phyloP scores from a whole-genome alignment of 2,797 vertebrate genomes.

The Hypotaenidia philippensis region DNA sequence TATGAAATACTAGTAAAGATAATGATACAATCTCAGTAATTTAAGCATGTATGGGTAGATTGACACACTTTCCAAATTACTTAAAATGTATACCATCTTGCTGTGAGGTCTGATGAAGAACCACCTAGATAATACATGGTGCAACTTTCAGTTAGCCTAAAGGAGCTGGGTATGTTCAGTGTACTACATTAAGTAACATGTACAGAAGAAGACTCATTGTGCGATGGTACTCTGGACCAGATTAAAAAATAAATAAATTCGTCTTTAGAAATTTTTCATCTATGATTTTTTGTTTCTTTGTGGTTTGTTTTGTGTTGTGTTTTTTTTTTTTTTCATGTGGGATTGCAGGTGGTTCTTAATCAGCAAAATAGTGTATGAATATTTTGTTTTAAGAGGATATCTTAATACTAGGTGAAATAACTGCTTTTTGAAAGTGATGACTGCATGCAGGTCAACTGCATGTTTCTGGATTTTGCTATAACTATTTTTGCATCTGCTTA shows the following conservation, averaged over 20 bases:
- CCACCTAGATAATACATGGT: neutral
- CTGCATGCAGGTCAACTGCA: neutral
- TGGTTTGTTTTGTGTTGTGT: too few species aligned
- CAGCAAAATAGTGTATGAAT: neutral
- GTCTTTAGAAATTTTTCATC: neutral
- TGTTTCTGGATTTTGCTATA: neutral
- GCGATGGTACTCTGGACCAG: neutral
- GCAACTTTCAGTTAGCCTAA: neutral
- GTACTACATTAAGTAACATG: neutral
- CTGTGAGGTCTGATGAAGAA: neutral
- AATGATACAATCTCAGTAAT: neutral
- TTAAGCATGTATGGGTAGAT: neutral
- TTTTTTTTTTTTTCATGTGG: neutral
- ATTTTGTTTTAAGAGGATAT: neutral
- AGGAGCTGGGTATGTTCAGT: neutral
- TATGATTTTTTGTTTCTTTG: neutral
- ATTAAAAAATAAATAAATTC: neutral
- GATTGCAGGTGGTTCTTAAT: neutral
- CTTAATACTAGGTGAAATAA: neutral
- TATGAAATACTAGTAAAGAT: neutral
- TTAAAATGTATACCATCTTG: neutral
- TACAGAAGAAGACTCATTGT: neutral
- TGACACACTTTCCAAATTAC: neutral
- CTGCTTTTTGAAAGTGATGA: neutral
- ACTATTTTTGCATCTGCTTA: neutral